Conservation (phyloP, 2,888 invertebrate genomes). For the Erynnis tages region DNA sequence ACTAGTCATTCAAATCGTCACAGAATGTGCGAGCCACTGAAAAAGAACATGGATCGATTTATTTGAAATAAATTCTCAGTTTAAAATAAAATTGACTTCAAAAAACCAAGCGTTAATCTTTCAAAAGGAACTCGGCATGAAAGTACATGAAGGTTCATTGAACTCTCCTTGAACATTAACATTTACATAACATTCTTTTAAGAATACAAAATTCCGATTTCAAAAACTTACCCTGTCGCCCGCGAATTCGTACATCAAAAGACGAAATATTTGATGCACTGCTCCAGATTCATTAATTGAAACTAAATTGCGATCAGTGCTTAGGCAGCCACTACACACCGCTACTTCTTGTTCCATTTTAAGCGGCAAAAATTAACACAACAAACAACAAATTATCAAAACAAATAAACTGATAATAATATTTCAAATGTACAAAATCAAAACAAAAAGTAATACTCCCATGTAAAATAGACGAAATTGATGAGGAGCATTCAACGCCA, state of each 20-base stretch:
- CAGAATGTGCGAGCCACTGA: too few species aligned
- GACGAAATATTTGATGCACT: slow-evolving; percentile 60
- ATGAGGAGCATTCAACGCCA: slow-evolving; percentile 58
- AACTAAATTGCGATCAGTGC: slow-evolving; percentile 62
- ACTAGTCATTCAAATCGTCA: too few species aligned
- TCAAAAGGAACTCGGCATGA: too few species aligned
- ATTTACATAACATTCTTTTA: too few species aligned
- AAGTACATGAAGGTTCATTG: too few species aligned
- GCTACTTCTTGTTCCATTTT: slow-evolving; percentile 73
- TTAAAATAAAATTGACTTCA: too few species aligned
- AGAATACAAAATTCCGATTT: too few species aligned
- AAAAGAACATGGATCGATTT: too few species aligned
- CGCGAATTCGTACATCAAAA: slow-evolving; percentile 69
- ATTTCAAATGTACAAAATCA: slow-evolving; percentile 70
- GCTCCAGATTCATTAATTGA: slow-evolving; percentile 51
- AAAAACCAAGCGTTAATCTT: too few species aligned
- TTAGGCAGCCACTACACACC: slow-evolving; percentile 66
- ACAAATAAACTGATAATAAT: slow-evolving; percentile 29
- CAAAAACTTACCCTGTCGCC: slow-evolving; percentile 63
- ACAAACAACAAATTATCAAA: too few species aligned
- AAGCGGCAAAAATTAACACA: slow-evolving; percentile 26
- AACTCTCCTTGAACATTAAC: too few species aligned
- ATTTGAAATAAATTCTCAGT: too few species aligned
- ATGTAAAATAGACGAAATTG: slow-evolving; percentile 78
- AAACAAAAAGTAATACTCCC: slow-evolving; percentile 80